phyloP scores from a whole-genome alignment of 2,888 invertebrate species.

The Phyllotreta striolata region DNA sequence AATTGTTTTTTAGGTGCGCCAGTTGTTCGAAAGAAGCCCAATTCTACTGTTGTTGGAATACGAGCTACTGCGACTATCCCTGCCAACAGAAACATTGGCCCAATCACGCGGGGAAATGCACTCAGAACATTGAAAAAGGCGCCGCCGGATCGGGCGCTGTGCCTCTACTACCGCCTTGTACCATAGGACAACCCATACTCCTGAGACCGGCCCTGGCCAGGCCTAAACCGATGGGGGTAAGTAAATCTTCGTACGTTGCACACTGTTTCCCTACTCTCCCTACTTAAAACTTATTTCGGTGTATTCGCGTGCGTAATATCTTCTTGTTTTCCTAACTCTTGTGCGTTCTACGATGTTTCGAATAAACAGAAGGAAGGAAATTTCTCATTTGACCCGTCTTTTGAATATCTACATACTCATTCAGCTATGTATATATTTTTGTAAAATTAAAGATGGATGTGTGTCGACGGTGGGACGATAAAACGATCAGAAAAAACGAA shows the following conservation, averaged over 20 bases:
- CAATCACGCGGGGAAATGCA: conserved; percentile 72
- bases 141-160: conserved; percentile 31
- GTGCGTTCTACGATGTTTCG: too few species aligned
- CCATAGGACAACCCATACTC: conserved; percentile 46
- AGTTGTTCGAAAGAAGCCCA: conserved; percentile 87
- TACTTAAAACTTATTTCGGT: too few species aligned
- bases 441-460: too few species aligned
- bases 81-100: conserved; percentile 91
- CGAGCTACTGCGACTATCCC: conserved; percentile 88
- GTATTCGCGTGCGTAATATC: too few species aligned
- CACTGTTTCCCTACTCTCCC: too few species aligned
- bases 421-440: too few species aligned
- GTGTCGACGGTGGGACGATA: too few species aligned
- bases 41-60: conserved; percentile 97
- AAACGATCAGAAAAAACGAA: too few species aligned
- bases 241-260: conserved; percentile 41
- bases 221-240: conserved; percentile 49
- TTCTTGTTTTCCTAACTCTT: too few species aligned
- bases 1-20: conserved; percentile 70
- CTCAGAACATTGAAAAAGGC: conserved; percentile 56
- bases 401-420: too few species aligned
- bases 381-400: too few species aligned
- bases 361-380: too few species aligned
- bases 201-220: conserved; percentile 45
- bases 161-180: conserved; percentile 29